Percentiles rank a stretch among this genome's conserved stretches.
phyloP scores from a whole-genome alignment of 2,113 vertebrate genomes.

The Corythaixoides concolor region DNA sequence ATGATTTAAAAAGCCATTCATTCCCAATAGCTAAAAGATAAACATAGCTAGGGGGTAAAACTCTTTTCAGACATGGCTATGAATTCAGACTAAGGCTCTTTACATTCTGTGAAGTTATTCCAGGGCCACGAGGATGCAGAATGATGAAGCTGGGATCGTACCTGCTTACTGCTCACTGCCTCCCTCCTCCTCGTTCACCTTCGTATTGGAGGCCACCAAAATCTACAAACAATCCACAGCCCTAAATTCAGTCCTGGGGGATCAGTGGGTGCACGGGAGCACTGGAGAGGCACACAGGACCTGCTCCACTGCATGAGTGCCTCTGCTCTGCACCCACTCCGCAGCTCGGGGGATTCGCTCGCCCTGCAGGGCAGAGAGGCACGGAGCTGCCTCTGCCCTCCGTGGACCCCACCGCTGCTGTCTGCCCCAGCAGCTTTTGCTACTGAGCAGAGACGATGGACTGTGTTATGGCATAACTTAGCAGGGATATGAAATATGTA shows the following conservation, averaged over 20 bases:
- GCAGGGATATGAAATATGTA: not conserved
- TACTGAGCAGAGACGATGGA: not conserved
- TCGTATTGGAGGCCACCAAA: not conserved
- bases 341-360: accelerated
- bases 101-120: not conserved
- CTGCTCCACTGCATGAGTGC: accelerated
- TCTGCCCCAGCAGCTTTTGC: not conserved
- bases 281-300: not conserved
- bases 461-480: not conserved
- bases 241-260: not conserved
- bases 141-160: not conserved
- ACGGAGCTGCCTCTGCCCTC: not conserved
- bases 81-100: not conserved
- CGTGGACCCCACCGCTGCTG: accelerated
- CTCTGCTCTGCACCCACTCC: not conserved
- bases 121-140: not conserved
- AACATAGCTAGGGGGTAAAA: not conserved
- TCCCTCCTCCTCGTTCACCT: not conserved
- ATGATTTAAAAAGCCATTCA: not conserved
- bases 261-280: not conserved
- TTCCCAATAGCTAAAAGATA: not conserved
- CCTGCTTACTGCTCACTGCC: not conserved
- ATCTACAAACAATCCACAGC: not conserved
- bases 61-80: not conserved
- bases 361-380: accelerated